These are phyloP conservation scores for Anseranas semipalmata DNA, from an alignment of 2,113 vertebrate genomes.

Conservation along the genomic window DNA sequence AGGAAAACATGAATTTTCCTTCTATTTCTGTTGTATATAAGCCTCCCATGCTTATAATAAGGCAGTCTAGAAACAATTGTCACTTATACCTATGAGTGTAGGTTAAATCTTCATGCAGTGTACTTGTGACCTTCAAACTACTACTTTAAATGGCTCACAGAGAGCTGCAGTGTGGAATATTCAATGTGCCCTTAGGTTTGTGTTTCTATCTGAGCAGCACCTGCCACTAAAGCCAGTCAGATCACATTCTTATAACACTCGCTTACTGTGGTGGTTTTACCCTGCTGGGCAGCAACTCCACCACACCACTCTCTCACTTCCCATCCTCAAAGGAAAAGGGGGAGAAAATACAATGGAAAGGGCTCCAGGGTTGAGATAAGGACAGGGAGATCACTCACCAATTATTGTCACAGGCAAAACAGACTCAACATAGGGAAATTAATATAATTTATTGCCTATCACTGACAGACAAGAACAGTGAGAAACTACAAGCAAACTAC, in stretches of 20 bases:
- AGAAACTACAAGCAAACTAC: too few relatives aligned
- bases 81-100: not conserved
- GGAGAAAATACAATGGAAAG: too few relatives aligned
- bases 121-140: slow-evolving; percentile 26
- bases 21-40: not conserved
- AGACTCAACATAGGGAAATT: too few relatives aligned
- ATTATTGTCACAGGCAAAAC: too few relatives aligned
- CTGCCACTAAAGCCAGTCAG: not conserved
- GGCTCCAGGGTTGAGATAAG: too few relatives aligned
- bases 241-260: not conserved
- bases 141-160: not conserved
- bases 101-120: not conserved
- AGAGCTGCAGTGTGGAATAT: not conserved
- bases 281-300: too few relatives aligned
- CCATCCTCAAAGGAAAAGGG: too few relatives aligned
- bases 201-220: not conserved
- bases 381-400: too few relatives aligned
- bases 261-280: too few relatives aligned
- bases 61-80: not conserved
- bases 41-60: not conserved
- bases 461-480: too few relatives aligned
- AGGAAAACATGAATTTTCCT: not conserved
- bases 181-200: not conserved
- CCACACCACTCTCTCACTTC: too few relatives aligned
- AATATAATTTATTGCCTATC: too few relatives aligned